Percentiles rank a stretch among this genome's conserved stretches.
These are phyloP conservation scores for Endotricha flammealis DNA, from an alignment of 2,888 invertebrate species.

Conservation along the genomic window DNA sequence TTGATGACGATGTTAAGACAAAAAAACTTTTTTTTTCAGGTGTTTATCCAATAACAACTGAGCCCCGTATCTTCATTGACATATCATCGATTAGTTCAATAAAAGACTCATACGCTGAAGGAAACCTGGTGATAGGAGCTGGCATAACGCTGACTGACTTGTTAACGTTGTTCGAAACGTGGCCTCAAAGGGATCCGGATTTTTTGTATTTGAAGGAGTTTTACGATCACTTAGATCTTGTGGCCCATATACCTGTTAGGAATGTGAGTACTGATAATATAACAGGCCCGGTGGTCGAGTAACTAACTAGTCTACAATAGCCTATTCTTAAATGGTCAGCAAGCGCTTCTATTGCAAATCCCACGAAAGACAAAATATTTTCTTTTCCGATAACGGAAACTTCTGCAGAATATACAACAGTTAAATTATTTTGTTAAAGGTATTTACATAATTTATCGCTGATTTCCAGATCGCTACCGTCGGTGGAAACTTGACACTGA, in stretches of 20 bases:
- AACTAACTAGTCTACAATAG: too few relatives aligned
- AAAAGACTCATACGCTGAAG: slow-evolving; percentile 41
- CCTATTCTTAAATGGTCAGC: too few relatives aligned
- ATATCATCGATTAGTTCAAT: slow-evolving; percentile 78
- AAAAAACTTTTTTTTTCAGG: slow-evolving; percentile 39
- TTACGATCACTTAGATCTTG: slow-evolving; percentile 81
- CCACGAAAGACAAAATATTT: too few relatives aligned
- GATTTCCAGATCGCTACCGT: slow-evolving; percentile 80
- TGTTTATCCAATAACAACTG: slow-evolving; percentile 56
- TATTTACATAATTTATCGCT: neutral
- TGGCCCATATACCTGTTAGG: slow-evolving; percentile 84
- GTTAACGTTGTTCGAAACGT: slow-evolving; percentile 62
- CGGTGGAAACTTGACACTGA: slow-evolving; percentile 83
- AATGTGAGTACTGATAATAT: too few relatives aligned
- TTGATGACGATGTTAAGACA: too few relatives aligned
- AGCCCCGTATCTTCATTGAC: slow-evolving; percentile 78
- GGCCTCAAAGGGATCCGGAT: slow-evolving; percentile 53
- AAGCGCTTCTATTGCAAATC: too few relatives aligned
- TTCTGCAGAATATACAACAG: too few relatives aligned
- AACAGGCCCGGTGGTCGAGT: too few relatives aligned
- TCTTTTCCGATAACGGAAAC: too few relatives aligned
- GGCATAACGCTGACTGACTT: slow-evolving; percentile 76
- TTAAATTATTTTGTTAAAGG: too few relatives aligned
- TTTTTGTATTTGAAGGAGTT: slow-evolving; percentile 80
- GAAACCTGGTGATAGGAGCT: slow-evolving; percentile 76